These are phyloP conservation scores for Merluccius polli DNA, from an alignment of 2,797 vertebrate species.

Conservation along the genomic window DNA sequence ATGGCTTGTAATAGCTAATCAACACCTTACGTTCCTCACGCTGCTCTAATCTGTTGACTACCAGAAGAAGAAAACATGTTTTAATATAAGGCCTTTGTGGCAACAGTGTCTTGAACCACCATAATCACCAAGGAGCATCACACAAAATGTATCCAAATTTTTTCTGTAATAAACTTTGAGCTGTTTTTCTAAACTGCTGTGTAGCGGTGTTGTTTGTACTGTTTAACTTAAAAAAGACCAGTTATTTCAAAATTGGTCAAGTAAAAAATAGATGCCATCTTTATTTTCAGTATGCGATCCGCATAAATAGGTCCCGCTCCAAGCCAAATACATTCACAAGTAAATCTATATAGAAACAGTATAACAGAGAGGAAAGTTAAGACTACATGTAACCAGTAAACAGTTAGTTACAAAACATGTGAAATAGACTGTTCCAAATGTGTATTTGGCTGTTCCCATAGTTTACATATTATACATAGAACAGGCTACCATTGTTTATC, in stretches of 20 bases:
- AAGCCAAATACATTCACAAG: constrained; percentile 22
- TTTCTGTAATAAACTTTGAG: constrained; percentile 7
- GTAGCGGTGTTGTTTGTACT: constrained; percentile 27
- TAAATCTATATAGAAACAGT: constrained; percentile 24
- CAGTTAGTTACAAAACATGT: not conserved
- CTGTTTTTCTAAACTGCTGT: constrained; percentile 16
- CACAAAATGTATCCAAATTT: not conserved
- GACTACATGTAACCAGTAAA: constrained; percentile 8
- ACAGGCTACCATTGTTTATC: constrained; percentile 23
- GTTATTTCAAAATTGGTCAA: constrained; percentile 14
- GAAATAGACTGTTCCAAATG: not conserved
- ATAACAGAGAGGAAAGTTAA: constrained; percentile 34
- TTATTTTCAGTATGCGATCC: constrained; percentile 31
- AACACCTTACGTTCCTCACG: too few relatives aligned
- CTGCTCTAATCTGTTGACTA: constrained; percentile 23
- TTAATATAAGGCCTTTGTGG: constrained; percentile 47
- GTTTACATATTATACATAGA: constrained; percentile 30
- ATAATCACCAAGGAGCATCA: not conserved
- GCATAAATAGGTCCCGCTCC: constrained; percentile 49
- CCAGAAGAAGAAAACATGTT: constrained; percentile 6
- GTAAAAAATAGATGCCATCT: constrained; percentile 12
- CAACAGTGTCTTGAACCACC: not conserved
- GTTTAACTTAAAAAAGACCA: constrained; percentile 25
- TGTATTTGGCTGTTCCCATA: constrained; percentile 16
- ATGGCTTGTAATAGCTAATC: too few relatives aligned